Evolutionary conservation across 2,888 invertebrate genomes (phyloP), one percentile per base, ranked within the genome.

Genomic region (Horisme vitalbata): DNA sequence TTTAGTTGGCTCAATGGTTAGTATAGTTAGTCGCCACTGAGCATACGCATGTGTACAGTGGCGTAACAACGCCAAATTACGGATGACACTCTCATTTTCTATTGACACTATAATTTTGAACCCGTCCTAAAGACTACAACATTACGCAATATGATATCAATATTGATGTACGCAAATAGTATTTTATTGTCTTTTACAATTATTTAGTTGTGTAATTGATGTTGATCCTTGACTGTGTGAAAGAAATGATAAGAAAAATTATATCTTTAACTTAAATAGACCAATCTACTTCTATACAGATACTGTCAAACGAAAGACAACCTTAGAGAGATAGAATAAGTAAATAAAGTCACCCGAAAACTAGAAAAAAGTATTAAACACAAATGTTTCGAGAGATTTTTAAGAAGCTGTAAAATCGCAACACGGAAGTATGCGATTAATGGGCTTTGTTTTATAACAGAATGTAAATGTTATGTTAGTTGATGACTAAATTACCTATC

Each of bases 1-100:
- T 70, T 68, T 65, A 69, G 74, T 78, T 77, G 65, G 71, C 68
- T 69, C 66, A 71, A 59, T 65, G 65, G 62, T 77, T 78, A 76
- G 72, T 63, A 75, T 71, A 74, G 71, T 67, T 68, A 68, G 62
- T 61, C 65, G 62, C 59, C 26, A 30, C 37, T 32, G 37, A 26
- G 31, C 31, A 44, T 55, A 63, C 58, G 65, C 57, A 48, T 57
- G 61, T 45, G 50, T 65, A 57, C 61, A 60, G 62, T 80, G 75
- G 72, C 82, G 83, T 78, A 79, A 79, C 70, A 41, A 41, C 57
- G 51, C 53, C 64, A 65, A 78, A 78, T 74, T 70, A 71, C 71
- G 63, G 68, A 55, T 47, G 63, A 61, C 78, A 84, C 83, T 84
- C 77, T 82, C 74, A 69, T 68, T 84, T 85, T 85, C 83, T 79